These are phyloP conservation scores for Corythaixoides concolor DNA, from an alignment of 2,113 vertebrate species.

Conservation along the genomic window DNA sequence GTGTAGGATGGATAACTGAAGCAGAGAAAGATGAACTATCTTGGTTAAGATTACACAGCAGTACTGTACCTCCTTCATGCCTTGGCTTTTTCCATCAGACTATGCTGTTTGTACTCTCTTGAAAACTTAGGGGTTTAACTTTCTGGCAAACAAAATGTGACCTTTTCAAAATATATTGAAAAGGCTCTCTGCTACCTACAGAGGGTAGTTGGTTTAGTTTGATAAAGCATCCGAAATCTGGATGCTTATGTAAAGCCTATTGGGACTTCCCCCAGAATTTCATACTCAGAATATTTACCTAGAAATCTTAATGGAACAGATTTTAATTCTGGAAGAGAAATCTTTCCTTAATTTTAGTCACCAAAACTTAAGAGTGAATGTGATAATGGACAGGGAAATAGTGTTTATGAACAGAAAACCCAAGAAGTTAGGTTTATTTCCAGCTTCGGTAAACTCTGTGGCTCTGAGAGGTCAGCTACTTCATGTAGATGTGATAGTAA, in stretches of 20 bases:
- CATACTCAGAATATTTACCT: background rate
- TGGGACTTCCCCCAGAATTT: background rate
- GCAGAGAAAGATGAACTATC: background rate
- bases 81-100: background rate
- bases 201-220: background rate
- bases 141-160: background rate
- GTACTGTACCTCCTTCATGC: background rate
- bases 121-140: background rate
- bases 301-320: background rate
- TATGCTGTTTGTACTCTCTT: background rate
- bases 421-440: background rate
- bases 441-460: background rate
- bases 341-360: background rate
- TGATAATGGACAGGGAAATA: background rate
- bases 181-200: background rate
- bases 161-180: background rate
- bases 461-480: background rate
- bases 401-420: background rate
- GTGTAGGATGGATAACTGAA: background rate
- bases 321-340: background rate
- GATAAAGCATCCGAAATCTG: background rate
- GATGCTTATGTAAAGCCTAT: background rate
- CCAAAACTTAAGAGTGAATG: background rate
- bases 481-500: background rate
- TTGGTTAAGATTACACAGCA: background rate